These are phyloP conservation scores for Chesias legatella DNA, from an alignment of 2,888 invertebrate genomes.

Conservation along the genomic window DNA sequence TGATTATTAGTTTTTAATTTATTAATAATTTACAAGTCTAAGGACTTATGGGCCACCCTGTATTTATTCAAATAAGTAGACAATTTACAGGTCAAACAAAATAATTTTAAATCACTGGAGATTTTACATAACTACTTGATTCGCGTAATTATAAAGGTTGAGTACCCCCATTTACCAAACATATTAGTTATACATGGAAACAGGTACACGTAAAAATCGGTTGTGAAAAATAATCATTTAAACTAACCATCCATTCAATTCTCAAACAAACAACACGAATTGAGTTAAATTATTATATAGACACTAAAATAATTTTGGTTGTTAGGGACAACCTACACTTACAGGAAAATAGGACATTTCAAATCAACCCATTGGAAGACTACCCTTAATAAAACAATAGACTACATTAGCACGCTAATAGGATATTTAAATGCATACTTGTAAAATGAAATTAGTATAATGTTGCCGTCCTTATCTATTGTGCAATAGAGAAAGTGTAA, in stretches of 20 bases:
- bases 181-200: not conserved
- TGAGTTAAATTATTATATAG: conserved; percentile 15
- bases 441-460: conserved; percentile 35
- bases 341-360: conserved; percentile 36
- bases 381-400: conserved; percentile 45
- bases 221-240: conserved; percentile 1
- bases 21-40: no score
- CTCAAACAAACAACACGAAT: conserved; percentile 21
- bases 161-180: no score
- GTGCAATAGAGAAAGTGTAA: conserved; percentile 53
- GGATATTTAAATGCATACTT: conserved; percentile 41
- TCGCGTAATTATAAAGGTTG: not conserved
- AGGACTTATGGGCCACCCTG: no score
- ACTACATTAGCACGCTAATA: conserved; percentile 38
- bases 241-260: conserved; percentile 11
- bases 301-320: conserved; percentile 22
- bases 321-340: conserved; percentile 22
- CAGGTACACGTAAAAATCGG: conserved; percentile 1
- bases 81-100: conserved; percentile 7
- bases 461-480: conserved; percentile 46
- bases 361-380: conserved; percentile 70
- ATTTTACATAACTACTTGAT: not conserved
- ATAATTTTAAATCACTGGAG: conserved; percentile 16
- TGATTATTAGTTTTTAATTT: no score
- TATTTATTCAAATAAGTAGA: conserved; percentile 12